Evolutionary conservation across 2,797 vertebrate species (phyloP).

Genomic region (Hapalemur alaotrensis): DNA sequence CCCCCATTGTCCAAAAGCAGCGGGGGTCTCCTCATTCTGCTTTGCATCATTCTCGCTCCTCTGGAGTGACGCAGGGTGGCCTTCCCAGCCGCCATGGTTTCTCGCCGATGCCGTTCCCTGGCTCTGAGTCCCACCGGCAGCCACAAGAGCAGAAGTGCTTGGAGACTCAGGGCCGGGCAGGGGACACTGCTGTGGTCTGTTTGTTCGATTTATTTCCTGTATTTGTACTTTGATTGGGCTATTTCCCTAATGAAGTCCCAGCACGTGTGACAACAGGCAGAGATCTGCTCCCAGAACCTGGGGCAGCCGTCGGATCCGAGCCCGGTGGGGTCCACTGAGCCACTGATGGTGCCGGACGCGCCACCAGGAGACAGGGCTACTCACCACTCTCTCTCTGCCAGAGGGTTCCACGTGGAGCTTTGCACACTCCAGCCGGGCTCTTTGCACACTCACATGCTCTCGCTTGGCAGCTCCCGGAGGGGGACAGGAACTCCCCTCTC

Average conservation of each 20-base stretch:
- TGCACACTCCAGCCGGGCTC: neutral
- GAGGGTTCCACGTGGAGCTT: neutral
- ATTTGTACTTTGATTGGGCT: rapidly evolving
- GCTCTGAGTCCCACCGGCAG: neutral
- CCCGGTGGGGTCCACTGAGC: rapidly evolving
- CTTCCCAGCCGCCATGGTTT: rapidly evolving
- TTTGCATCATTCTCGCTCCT: rapidly evolving
- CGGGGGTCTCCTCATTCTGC: rapidly evolving
- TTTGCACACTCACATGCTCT: rapidly evolving
- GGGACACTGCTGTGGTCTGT: rapidly evolving
- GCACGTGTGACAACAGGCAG: neutral
- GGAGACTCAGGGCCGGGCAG: rapidly evolving
- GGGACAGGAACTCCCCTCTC: neutral
- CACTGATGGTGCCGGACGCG: rapidly evolving
- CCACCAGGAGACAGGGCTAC: rapidly evolving
- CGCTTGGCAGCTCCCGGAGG: rapidly evolving
- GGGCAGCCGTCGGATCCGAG: rapidly evolving
- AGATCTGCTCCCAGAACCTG: neutral
- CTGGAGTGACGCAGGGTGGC: rapidly evolving
- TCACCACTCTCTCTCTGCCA: neutral
- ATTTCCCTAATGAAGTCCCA: neutral
- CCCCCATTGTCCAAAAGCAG: rapidly evolving
- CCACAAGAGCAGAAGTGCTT: rapidly evolving
- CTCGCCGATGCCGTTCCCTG: rapidly evolving
- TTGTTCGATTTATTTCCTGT: too few relatives aligned